These are phyloP conservation scores for Sebastiscus albofasciatus DNA, from an alignment of 2,797 vertebrate genomes.

Conservation along the genomic window DNA sequence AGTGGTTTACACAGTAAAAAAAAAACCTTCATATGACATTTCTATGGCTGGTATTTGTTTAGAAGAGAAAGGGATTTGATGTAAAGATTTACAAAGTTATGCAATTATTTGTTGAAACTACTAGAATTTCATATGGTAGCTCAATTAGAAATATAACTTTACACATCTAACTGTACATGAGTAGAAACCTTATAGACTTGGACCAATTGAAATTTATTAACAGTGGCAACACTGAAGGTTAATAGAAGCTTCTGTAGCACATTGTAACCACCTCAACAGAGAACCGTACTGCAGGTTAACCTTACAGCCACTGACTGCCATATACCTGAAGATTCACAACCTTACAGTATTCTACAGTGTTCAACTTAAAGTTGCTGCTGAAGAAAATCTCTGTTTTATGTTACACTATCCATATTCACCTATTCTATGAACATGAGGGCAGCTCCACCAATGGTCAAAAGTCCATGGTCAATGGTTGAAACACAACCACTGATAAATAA, in stretches of 20 bases:
- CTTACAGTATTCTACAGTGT: neutral
- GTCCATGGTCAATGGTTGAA: neutral
- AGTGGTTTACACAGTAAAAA: neutral
- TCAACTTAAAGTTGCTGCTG: neutral
- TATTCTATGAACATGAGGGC: neutral
- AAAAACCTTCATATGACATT: neutral
- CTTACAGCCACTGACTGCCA: neutral
- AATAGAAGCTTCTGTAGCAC: neutral
- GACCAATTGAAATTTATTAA: neutral
- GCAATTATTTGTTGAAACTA: neutral
- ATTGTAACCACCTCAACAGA: neutral
- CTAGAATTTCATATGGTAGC: neutral
- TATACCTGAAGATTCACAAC: neutral
- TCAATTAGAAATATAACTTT: neutral
- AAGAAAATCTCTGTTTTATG: neutral
- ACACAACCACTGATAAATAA: neutral
- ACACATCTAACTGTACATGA: neutral
- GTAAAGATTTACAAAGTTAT: neutral
- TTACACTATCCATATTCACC: neutral
- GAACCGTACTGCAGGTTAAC: neutral
- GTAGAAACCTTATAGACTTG: neutral
- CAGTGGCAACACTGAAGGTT: neutral
- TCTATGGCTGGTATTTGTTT: fast-evolving
- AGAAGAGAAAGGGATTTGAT: neutral
- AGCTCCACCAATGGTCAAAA: neutral